Percentiles rank a stretch among this genome's conserved stretches.
These are phyloP conservation scores for Muscidifurax raptorellus DNA, from an alignment of 1,140 invertebrate species.

Conservation along the genomic window DNA sequence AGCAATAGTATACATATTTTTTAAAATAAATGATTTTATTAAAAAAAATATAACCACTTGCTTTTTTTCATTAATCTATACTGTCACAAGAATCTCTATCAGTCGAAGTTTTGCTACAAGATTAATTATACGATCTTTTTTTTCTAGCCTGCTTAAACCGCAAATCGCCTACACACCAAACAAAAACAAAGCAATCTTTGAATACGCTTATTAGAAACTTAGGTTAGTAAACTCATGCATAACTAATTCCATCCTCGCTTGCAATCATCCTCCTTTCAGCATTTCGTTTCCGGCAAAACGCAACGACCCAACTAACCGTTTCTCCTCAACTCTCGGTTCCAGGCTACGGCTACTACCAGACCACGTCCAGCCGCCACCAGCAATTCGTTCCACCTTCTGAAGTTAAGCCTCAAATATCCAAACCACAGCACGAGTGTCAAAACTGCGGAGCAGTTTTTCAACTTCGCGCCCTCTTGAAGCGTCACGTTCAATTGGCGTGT, in stretches of 20 bases:
- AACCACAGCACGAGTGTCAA: conserved; percentile 59
- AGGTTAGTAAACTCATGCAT: neutral
- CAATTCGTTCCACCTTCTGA: neutral
- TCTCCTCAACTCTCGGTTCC: neutral
- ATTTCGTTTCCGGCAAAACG: neutral
- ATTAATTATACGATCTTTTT: neutral
- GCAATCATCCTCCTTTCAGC: neutral
- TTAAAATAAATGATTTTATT: neutral
- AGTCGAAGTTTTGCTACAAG: too few relatives aligned
- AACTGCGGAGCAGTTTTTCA: conserved; percentile 70
- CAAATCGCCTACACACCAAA: neutral
- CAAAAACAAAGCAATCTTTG: neutral
- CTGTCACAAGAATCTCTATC: neutral
- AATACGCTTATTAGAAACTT: neutral
- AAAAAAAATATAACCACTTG: neutral
- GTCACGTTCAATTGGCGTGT: conserved; percentile 71
- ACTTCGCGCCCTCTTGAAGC: conserved; percentile 67
- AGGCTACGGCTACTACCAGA: conserved; percentile 4
- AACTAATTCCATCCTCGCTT: conserved; percentile 3
- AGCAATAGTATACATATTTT: neutral
- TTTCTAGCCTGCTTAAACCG: neutral
- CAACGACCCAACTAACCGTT: neutral
- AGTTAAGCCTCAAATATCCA: neutral
- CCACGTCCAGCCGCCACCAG: neutral
- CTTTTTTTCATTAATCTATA: neutral